phyloP scores from a whole-genome alignment of 1,140 invertebrate genomes.

The Tachypleus tridentatus region DNA sequence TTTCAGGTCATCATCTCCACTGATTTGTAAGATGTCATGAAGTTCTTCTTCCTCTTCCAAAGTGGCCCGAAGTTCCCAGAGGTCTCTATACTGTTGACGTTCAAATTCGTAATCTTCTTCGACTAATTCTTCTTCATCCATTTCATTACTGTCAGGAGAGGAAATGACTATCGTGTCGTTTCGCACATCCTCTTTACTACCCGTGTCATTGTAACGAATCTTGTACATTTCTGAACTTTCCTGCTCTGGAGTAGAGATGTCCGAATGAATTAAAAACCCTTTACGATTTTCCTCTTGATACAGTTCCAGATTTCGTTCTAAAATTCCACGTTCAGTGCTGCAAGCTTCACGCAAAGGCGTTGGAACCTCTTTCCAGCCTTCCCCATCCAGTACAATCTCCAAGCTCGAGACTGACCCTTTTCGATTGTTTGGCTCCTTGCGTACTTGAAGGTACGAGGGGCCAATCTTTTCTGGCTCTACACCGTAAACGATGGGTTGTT shows the following conservation, averaged over 20 bases:
- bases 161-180: slow-evolving; percentile 24
- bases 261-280: neutral
- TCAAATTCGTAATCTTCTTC: neutral
- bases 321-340: slow-evolving; percentile 18
- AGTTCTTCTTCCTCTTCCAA: slow-evolving; percentile 38
- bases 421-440: no score
- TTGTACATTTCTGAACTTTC: slow-evolving; percentile 18
- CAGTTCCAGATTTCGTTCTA: slow-evolving; percentile 18
- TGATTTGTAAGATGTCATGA: slow-evolving; percentile 13
- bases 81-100: slow-evolving; percentile 34
- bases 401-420: neutral
- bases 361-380: slow-evolving; percentile 15
- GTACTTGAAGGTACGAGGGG: no score
- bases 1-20: slow-evolving; percentile 6
- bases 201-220: slow-evolving; percentile 43
- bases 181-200: slow-evolving; percentile 40
- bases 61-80: slow-evolving; percentile 41
- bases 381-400: neutral
- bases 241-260: neutral
- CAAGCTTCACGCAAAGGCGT: slow-evolving; percentile 15
- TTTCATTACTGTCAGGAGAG: slow-evolving; percentile 14
- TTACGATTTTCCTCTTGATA: slow-evolving; percentile 5
- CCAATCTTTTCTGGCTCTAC: no score
- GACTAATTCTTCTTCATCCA: slow-evolving; percentile 11
- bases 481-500: no score